Percentiles rank a stretch among this genome's conserved stretches.
Conservation (phyloP, 2,113 vertebrate species). For the Thamnaconus septentrionalis region DNA sequence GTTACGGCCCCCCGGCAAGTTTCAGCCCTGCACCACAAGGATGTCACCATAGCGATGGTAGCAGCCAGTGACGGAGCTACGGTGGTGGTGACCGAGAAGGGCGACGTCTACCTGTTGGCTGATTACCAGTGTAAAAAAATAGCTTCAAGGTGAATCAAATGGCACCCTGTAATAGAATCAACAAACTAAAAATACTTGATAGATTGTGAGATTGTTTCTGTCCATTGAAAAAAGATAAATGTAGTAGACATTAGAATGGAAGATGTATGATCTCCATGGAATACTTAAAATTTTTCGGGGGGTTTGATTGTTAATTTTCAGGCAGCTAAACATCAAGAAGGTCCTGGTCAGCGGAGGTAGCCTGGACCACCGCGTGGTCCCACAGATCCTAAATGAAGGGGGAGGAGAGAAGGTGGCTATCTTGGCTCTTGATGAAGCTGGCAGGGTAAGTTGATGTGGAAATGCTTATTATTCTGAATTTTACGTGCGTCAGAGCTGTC, state of each 20-base stretch:
- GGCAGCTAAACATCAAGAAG: constrained; percentile 94
- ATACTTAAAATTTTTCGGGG: background rate
- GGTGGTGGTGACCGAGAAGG: constrained; percentile 90
- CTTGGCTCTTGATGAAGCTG: constrained; percentile 89
- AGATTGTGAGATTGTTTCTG: background rate
- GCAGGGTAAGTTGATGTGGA: constrained; percentile 79
- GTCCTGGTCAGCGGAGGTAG: constrained; percentile 88
- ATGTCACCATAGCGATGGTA: constrained; percentile 83
- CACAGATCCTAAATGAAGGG: constrained; percentile 86
- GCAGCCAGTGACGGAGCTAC: constrained; percentile 92
- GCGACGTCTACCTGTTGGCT: constrained; percentile 90
- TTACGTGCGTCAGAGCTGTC: no score
- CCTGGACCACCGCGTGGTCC: constrained; percentile 89
- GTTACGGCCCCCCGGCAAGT: constrained; percentile 89
- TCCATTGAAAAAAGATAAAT: no score
- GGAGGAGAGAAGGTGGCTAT: constrained; percentile 86
- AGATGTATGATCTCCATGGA: no score
- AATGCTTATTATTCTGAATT: background rate
- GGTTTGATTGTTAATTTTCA: constrained; percentile 45
- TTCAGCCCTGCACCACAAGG: constrained; percentile 92
- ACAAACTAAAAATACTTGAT: background rate
- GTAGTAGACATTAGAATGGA: no score
- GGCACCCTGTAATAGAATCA: background rate
- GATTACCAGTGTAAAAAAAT: constrained; percentile 98
- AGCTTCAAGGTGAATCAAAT: constrained; percentile 84